Conservation (phyloP, 2,113 vertebrate species). For the Elephantulus edwardii region DNA sequence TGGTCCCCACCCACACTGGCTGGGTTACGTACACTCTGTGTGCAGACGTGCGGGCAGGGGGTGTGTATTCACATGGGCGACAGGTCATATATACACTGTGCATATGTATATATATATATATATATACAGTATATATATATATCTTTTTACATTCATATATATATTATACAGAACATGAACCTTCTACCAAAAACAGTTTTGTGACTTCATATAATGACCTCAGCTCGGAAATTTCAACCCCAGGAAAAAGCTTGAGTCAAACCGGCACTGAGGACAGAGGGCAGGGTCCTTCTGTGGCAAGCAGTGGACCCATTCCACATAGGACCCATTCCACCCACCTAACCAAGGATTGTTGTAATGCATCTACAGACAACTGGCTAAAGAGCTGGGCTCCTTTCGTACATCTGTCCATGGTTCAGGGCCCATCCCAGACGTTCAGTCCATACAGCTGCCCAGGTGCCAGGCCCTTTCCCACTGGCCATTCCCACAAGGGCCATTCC, state of each 20-base stretch:
- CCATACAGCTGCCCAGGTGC: not conserved
- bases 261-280: not conserved
- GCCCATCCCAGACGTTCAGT: not conserved
- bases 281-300: not conserved
- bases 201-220: conserved; percentile 50
- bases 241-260: conserved; percentile 25
- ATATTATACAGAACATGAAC: conserved; percentile 77
- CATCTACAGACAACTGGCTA: not conserved
- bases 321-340: too few relatives aligned
- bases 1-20: conserved; percentile 68
- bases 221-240: conserved; percentile 50
- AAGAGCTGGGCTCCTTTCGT: not conserved
- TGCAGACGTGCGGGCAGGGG: conserved; percentile 68
- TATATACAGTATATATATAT: conserved; percentile 72
- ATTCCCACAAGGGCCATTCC: not conserved
- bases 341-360: not conserved
- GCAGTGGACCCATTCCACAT: not conserved
- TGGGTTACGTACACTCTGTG: conserved; percentile 75
- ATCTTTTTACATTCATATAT: conserved; percentile 78
- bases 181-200: conserved; percentile 69
- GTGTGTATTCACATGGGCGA: conserved; percentile 68
- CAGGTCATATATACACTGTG: conserved; percentile 78
- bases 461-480: conserved; percentile 2
- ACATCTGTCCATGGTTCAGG: not conserved
- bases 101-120: conserved; percentile 72